Conservation (phyloP, 2,888 invertebrate species). For the Pollenia labialis region DNA sequence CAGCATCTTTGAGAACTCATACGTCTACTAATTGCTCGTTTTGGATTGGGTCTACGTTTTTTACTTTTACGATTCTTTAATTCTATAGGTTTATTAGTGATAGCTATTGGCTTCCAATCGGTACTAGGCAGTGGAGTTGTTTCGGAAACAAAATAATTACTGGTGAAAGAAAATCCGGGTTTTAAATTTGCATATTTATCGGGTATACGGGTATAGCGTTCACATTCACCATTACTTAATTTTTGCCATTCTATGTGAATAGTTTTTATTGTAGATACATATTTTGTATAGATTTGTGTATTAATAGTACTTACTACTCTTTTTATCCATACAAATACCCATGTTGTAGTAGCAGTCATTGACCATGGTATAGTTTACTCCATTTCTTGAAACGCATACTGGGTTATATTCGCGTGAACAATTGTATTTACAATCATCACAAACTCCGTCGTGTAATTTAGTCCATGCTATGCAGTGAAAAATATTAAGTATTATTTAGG, state of each 20-base stretch:
- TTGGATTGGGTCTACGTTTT: neutral
- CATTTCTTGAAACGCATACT: conserved; percentile 77
- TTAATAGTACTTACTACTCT: conserved; percentile 74
- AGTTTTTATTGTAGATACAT: neutral
- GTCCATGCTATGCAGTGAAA: conserved; percentile 76
- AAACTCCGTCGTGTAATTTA: conserved; percentile 76
- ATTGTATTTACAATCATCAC: conserved; percentile 75
- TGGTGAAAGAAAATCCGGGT: conserved; percentile 56
- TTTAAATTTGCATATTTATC: conserved; percentile 56
- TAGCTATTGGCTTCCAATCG: neutral
- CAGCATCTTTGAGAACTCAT: conserved; percentile 14
- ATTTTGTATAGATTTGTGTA: neutral
- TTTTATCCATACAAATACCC: conserved; percentile 78
- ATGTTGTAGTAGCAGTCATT: conserved; percentile 79
- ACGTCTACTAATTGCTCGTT: conserved; percentile 32
- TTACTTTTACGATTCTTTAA: conserved; percentile 9
- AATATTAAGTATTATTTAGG: neutral
- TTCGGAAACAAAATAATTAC: conserved; percentile 39
- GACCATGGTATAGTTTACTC: conserved; percentile 77
- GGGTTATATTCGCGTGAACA: conserved; percentile 77
- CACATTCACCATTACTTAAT: conserved; percentile 76
- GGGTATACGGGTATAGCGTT: conserved; percentile 38
- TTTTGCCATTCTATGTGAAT: conserved; percentile 76
- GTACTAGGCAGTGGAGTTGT: conserved; percentile 27
- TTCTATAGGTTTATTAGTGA: neutral